These are phyloP conservation scores for Phodopus roborovskii DNA, from an alignment of 2,113 vertebrate species.

Conservation along the genomic window DNA sequence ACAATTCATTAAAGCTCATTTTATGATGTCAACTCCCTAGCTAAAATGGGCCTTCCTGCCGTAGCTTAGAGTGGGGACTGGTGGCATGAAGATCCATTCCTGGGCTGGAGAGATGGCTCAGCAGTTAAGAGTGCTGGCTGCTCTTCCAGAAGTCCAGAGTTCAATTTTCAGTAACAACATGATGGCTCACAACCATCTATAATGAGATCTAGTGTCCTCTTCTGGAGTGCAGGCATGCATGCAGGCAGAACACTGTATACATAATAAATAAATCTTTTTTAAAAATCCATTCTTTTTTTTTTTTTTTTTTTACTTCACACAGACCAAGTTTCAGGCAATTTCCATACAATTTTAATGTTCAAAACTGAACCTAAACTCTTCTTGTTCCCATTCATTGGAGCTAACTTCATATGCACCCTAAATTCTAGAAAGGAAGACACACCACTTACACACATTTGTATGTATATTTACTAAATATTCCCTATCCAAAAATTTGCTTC, in stretches of 20 bases:
- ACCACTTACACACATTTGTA: background rate
- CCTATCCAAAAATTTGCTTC: slow-evolving; percentile 44
- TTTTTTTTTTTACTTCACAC: background rate
- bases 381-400: slow-evolving; percentile 45
- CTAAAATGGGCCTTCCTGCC: slow-evolving; percentile 34
- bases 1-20: background rate
- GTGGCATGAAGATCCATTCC: slow-evolving; percentile 27
- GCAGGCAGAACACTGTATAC: background rate
- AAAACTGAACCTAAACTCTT: no score
- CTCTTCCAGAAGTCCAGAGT: background rate
- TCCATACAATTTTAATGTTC: background rate
- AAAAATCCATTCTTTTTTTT: background rate
- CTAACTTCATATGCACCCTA: slow-evolving; percentile 55
- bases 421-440: slow-evolving; percentile 76
- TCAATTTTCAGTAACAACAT: background rate
- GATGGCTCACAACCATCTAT: background rate
- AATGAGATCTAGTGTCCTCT: background rate
- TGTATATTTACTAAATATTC: slow-evolving; percentile 1
- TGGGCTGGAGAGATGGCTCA: background rate
- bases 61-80: slow-evolving; percentile 10
- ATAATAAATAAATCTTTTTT: background rate
- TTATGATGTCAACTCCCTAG: background rate
- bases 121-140: background rate
- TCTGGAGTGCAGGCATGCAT: background rate
- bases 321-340: slow-evolving; percentile 34